These are phyloP conservation scores for Drosophila persimilis DNA, from an alignment of 1,140 invertebrate species.

Conservation along the genomic window DNA sequence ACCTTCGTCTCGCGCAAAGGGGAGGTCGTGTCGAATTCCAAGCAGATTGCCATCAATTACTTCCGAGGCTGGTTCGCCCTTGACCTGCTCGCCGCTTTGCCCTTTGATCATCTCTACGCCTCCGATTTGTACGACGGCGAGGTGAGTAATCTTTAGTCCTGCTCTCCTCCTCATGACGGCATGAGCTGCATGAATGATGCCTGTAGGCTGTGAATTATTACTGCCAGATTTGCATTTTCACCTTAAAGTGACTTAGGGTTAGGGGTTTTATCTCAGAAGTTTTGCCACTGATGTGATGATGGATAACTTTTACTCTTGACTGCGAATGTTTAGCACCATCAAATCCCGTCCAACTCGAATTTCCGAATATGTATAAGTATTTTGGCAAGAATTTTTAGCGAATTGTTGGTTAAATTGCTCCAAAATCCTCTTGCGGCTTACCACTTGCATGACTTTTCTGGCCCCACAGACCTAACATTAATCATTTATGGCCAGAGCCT, in stretches of 20 bases:
- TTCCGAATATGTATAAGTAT: not conserved
- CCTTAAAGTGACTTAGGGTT: too few relatives aligned
- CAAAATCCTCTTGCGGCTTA: slow-evolving; percentile 13
- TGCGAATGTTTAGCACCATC: not conserved
- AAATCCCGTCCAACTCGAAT: too few relatives aligned
- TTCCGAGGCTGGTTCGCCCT: slow-evolving; percentile 97
- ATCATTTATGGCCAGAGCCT: slow-evolving; percentile 62
- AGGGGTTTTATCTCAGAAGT: too few relatives aligned
- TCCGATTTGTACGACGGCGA: slow-evolving; percentile 92
- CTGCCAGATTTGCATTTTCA: slow-evolving; percentile 32
- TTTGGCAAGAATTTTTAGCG: not conserved
- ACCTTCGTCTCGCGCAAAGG: slow-evolving; percentile 99
- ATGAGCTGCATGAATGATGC: slow-evolving; percentile 29
- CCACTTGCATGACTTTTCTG: not conserved
- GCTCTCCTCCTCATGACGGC: not conserved
- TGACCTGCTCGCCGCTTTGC: slow-evolving; percentile 96
- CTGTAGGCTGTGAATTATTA: slow-evolving; percentile 27
- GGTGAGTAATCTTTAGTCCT: slow-evolving; percentile 85
- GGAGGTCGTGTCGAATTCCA: slow-evolving; percentile 97
- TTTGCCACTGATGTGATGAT: slow-evolving; percentile 1
- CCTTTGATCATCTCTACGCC: slow-evolving; percentile 97
- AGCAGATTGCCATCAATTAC: slow-evolving; percentile 94
- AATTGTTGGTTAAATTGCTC: slow-evolving; percentile 17
- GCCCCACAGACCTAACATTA: slow-evolving; percentile 24
- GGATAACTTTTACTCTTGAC: not conserved